These are phyloP conservation scores for Amblyornis subalaris DNA, from an alignment of 2,113 vertebrate species.

Conservation along the genomic window DNA sequence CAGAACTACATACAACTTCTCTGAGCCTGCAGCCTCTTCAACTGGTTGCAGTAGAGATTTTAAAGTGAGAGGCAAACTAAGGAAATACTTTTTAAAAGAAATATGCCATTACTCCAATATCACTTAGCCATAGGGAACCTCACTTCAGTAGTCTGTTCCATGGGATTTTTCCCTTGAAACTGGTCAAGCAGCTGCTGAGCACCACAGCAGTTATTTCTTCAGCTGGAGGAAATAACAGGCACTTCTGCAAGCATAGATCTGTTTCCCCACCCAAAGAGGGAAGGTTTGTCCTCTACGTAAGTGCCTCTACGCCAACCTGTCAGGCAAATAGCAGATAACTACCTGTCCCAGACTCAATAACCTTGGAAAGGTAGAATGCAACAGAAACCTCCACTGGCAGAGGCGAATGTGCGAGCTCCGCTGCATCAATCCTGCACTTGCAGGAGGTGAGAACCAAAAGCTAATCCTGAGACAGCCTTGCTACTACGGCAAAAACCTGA, in stretches of 20 bases:
- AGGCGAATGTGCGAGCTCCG: accelerated
- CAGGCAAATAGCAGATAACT: not conserved
- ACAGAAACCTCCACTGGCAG: not conserved
- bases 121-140: not conserved
- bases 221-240: not conserved
- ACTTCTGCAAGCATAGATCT: accelerated
- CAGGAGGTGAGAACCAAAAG: not conserved
- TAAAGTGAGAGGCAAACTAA: not conserved
- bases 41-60: not conserved
- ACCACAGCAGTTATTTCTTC: not conserved
- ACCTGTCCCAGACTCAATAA: accelerated
- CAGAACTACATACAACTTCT: not conserved
- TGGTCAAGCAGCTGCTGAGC: accelerated
- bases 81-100: not conserved
- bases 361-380: accelerated
- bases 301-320: not conserved
- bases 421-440: accelerated
- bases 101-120: not conserved
- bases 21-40: not conserved
- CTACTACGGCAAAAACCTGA: not conserved
- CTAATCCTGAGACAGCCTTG: not conserved
- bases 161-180: not conserved
- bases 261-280: not conserved
- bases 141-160: not conserved
- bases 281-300: not conserved